phyloP scores from a whole-genome alignment of 2,888 invertebrate species.

The Volucella inflata region DNA sequence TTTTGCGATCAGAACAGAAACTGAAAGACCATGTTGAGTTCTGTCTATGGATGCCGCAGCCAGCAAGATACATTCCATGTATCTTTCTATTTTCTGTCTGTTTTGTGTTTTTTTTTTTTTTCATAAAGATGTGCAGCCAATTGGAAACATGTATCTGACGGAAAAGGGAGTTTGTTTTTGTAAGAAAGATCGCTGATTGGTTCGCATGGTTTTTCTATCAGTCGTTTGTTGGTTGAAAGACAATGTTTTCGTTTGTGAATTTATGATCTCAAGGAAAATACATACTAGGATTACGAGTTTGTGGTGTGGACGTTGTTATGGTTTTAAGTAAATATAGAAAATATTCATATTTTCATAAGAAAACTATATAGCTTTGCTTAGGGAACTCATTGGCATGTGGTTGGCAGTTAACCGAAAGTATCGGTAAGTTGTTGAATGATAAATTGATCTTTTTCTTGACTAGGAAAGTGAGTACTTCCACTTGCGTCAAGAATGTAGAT shows the following conservation, averaged over 20 bases:
- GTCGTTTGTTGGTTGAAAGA: slow-evolving; percentile 35
- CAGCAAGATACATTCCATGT: slow-evolving; percentile 17
- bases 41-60: slow-evolving; percentile 10
- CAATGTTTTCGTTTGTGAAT: slow-evolving; percentile 63
- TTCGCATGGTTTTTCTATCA: slow-evolving; percentile 60
- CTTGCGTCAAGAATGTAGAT: no score
- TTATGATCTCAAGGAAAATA: slow-evolving; percentile 56
- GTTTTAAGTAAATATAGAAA: slow-evolving; percentile 32
- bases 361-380: not conserved
- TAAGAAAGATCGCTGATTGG: slow-evolving; percentile 56
- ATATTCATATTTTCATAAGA: slow-evolving; percentile 13
- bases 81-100: not conserved
- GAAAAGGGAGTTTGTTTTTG: slow-evolving; percentile 39
- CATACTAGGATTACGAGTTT: slow-evolving; percentile 41
- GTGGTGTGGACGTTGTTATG: slow-evolving; percentile 24
- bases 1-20: slow-evolving; percentile 55
- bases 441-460: no score
- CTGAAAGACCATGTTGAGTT: slow-evolving; percentile 42
- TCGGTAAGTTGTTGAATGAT: no score
- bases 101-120: slow-evolving; percentile 31
- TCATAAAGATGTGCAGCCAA: slow-evolving; percentile 48
- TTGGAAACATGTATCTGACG: slow-evolving; percentile 39
- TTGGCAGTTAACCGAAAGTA: no score
- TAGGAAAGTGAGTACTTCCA: no score
- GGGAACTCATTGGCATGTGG: no score